Base-by-base conservation (phyloP, 2,888 invertebrate genomes). In the Drosophila kanekoi region DNA sequence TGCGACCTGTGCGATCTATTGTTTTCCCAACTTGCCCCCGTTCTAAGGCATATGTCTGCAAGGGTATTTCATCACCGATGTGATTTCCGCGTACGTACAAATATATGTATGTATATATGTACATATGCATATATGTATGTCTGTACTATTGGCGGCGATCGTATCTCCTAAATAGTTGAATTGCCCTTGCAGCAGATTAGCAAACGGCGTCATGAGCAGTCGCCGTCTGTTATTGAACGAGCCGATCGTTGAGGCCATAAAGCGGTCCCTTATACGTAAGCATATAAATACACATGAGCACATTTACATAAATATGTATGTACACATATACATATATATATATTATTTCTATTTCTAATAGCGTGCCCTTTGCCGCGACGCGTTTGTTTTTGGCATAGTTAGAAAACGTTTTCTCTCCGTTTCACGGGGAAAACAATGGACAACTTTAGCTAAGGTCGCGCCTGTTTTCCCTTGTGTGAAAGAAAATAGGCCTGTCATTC, bases 361-460 rank as follows among this genome's bases (percentile, higher is more conserved):
- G 37, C 16, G 37, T 64, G 51, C 52, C 61, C 66, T 66, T 63
- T 23, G 35, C 35, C 8, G 28, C 41, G 32, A 11, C 37, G 53
- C 40, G 49, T 3, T 58, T 54, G 35, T 53, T 49, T 66, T 49
- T 64, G 51, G 13, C 40, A 45, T 61, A 57, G 52, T 69, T 66
- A 32, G 74, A 38, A 58, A 66, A 47, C 70, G 56, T 71, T 62
- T 70, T 59, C 33, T 28, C 16, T 23, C 14, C 43, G 32, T 71
- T 62, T 23, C 33, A n/a, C 45, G 8, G 37, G 75, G 49, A 56
- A 68, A 68, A 70, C 70, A 73, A 73, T 66, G 48, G 58, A 51
- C 48, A 69, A 72, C 35, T 60, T 81, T 73, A 63, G 72, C 52
- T 61, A 85, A 85, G 86, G 85, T 82, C 83, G 76, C 71, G 75